These are phyloP conservation scores for Vanessa cardui DNA, from an alignment of 2,888 invertebrate genomes.

Conservation along the genomic window DNA sequence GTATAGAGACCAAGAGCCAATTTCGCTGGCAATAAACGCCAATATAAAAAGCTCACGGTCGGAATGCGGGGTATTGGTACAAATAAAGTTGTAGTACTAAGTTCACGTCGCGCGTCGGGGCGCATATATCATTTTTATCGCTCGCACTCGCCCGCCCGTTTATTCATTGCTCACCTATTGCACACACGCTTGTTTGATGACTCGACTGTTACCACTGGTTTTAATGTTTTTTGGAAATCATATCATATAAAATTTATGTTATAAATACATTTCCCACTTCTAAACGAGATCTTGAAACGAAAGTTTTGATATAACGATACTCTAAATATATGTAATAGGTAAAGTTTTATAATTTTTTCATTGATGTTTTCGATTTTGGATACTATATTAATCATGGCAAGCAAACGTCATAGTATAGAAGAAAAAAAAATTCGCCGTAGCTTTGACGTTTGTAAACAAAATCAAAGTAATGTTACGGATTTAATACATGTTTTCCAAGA, in stretches of 20 bases:
- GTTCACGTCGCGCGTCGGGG: slow-evolving; percentile 71
- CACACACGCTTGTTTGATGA: slow-evolving; percentile 68
- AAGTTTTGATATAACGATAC: background rate
- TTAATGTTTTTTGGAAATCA: slow-evolving; percentile 27
- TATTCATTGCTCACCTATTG: slow-evolving; percentile 82
- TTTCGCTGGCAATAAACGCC: slow-evolving; percentile 46
- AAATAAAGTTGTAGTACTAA: slow-evolving; percentile 70
- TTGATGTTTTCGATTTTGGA: background rate
- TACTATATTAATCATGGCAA: background rate
- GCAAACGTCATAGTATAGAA: background rate
- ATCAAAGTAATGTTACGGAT: slow-evolving; percentile 53
- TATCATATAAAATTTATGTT: too few species aligned
- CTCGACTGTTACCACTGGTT: slow-evolving; percentile 44
- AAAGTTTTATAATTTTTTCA: too few species aligned
- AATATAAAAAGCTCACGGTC: slow-evolving; percentile 47
- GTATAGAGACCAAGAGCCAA: slow-evolving; percentile 45
- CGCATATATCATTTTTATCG: slow-evolving; percentile 83
- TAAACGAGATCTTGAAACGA: background rate
- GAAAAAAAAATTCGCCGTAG: slow-evolving; percentile 12
- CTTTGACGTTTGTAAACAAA: slow-evolving; percentile 45
- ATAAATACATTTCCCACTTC: too few species aligned
- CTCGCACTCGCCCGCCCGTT: slow-evolving; percentile 72
- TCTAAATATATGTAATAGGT: too few species aligned
- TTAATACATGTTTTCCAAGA: slow-evolving; percentile 42
- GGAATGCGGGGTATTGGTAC: slow-evolving; percentile 60